Conservation (phyloP, 2,113 vertebrate species). For the Triplophysa rosa region DNA sequence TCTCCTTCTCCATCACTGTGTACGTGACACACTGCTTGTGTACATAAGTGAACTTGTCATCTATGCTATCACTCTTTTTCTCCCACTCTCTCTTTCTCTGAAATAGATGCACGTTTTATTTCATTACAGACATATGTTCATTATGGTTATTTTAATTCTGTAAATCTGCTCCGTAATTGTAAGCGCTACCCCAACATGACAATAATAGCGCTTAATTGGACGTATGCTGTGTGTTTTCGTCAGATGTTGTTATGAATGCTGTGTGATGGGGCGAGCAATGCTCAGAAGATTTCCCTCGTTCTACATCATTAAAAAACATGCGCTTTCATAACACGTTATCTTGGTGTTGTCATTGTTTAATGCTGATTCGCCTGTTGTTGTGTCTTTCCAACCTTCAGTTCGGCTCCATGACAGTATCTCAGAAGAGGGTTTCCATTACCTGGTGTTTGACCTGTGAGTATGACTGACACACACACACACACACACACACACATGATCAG, state of each 20-base stretch:
- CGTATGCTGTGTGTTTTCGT: neutral
- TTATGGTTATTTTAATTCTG: neutral
- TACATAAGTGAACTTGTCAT: slow-evolving; percentile 6
- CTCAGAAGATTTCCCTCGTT: neutral
- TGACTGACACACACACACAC: neutral
- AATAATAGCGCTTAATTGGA: slow-evolving; percentile 4
- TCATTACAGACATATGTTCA: neutral
- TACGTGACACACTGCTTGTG: slow-evolving; percentile 25
- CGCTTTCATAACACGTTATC: slow-evolving; percentile 5
- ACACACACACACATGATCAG: neutral
- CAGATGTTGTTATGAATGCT: slow-evolving; percentile 14
- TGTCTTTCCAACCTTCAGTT: slow-evolving; percentile 36
- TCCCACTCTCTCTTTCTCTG: neutral
- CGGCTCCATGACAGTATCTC: slow-evolving; percentile 55
- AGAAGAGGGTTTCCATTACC: slow-evolving; percentile 54
- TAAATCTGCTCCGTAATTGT: neutral
- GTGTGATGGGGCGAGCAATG: slow-evolving; percentile 8
- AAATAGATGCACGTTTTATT: neutral
- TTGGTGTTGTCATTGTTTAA: neutral
- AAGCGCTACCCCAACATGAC: neutral
- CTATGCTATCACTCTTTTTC: neutral
- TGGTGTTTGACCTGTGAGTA: slow-evolving; percentile 56
- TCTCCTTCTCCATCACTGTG: slow-evolving; percentile 5
- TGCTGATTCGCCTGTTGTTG: neutral
- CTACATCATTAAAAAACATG: slow-evolving; percentile 16